Evolutionary conservation across 2,888 invertebrate genomes (phyloP), one percentile per base, ranked within the genome.

Genomic region (Rhagium mordax): DNA sequence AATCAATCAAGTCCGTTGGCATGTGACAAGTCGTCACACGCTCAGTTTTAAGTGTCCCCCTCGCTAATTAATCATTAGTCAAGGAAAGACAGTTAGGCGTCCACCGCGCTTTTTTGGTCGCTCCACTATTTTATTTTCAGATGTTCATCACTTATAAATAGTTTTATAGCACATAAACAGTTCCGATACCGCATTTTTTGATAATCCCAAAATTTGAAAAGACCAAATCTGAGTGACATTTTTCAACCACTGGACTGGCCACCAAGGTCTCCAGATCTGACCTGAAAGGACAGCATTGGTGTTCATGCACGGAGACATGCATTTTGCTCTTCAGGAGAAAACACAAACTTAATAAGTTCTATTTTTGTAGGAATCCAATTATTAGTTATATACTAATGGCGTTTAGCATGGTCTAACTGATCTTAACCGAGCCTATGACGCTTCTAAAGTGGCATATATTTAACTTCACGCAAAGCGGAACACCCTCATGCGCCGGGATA

Each of bases 31-130:
- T 83, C 82, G 86, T 85, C 85, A 85, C 85, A 85, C 85, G 85
- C 84, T 85, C 84, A 82, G 82, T 84, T 85, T 84, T 85, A 84
- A 81, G 80, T 80, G 83, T 84, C 84, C 80, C 81, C 80, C 76
- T 78, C 71, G 82, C 85, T 85, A 86, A 85, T 86, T 86, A 86
- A 85, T 86, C 85, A 85, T 85, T 86, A 84, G 85, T 74, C 78
- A 72, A 73, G 79, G 76, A 73, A 78, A 71, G 55, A 71, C 73
- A 70, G 74, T 75, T 61, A 69, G 76, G 71, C 75, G 71, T 27
- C 67, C 51, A 41, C 0, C 7, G 55, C 61, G 66, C 64, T 74
- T 76, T 74, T 74, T 68, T 59, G 33, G 59, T 62, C 65, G 49
- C 24, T 60, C 55, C 21, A 70, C 53, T 61, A 69, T 75, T 73